A percentile compares a stretch with the other conserved stretches of the same genome.
phyloP scores from a whole-genome alignment of 2,113 vertebrate species.

The Genyomyrus donnyi region DNA sequence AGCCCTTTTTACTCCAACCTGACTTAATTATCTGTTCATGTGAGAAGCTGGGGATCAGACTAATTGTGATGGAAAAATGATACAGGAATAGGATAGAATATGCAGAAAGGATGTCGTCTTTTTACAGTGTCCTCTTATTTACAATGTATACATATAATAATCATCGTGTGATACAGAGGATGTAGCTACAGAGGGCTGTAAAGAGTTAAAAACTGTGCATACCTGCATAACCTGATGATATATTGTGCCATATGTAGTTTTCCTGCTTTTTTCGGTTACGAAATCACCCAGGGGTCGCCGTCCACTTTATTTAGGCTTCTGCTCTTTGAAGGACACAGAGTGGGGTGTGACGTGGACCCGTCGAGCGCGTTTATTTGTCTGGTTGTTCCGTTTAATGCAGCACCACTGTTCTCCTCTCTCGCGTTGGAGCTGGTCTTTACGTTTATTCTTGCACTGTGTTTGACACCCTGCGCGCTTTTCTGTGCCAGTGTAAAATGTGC shows the following conservation, averaged over 20 bases:
- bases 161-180: neutral
- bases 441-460: neutral
- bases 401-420: neutral
- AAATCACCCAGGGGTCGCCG: neutral
- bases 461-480: neutral
- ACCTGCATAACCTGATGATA: neutral
- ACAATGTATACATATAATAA: neutral
- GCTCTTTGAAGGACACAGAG: neutral
- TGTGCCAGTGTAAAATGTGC: neutral
- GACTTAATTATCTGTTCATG: neutral
- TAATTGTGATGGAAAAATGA: neutral
- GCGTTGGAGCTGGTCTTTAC: neutral
- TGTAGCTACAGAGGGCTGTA: conserved; percentile 4
- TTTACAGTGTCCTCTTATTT: neutral
- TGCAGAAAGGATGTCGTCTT: neutral
- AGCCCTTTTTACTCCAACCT: neutral
- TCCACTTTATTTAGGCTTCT: neutral
- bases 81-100: neutral
- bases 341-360: too few species aligned
- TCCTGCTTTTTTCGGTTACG: neutral
- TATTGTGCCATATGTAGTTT: neutral
- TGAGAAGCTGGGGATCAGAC: neutral
- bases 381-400: neutral
- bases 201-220: conserved; percentile 22
- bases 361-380: neutral